Evolutionary conservation across 2,888 invertebrate genomes (phyloP), one percentile per base, ranked within the genome.

Genomic region (Acleris literana): DNA sequence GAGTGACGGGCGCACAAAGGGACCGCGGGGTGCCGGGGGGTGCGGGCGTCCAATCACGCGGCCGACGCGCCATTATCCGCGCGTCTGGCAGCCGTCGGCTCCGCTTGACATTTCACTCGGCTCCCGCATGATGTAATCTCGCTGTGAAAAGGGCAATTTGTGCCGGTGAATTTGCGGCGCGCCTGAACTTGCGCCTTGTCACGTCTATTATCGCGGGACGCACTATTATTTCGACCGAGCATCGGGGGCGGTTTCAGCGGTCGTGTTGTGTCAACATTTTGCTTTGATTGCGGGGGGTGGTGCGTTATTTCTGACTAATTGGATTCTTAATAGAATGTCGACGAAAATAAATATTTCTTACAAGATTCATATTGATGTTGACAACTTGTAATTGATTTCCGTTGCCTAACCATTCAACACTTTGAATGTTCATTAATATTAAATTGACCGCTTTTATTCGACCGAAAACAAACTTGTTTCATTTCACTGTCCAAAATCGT

Each of bases 101-200:
- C 87, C 90, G 92, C 91, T 92, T 93, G 92, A 92, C 92, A 92
- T 92, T 92, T 93, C 92, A 92, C 92, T 92, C 91, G 84, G 83
- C 88, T 92, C 92, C 92, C 92, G 91, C 92, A 92, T 91, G 92
- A 92, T 92, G 92, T 92, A 92, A 93, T 92, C 93, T 92, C 92
- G 85, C 90, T 88, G 92, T 91, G 92, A 92, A 92, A 92, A 91
- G 92, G 92, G 90, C 92, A 92, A 92, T 92, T 92, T 92, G 92
- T 91, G 90, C 88, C 86, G 91, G 86, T 90, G 91, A 92, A 92
- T 91, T 90, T 92, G 92, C 87, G 90, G 92, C 86, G 85, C 84
- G 90, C 85, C 88, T 84, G 87, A 86, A 86, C 88, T 90, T 86
- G 89, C 77, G 82, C 81, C 85, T 85, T 88, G 91, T 90, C 90